Evolutionary conservation across 1,140 invertebrate species (phyloP).

Genomic region (Bombus waltoni): DNA sequence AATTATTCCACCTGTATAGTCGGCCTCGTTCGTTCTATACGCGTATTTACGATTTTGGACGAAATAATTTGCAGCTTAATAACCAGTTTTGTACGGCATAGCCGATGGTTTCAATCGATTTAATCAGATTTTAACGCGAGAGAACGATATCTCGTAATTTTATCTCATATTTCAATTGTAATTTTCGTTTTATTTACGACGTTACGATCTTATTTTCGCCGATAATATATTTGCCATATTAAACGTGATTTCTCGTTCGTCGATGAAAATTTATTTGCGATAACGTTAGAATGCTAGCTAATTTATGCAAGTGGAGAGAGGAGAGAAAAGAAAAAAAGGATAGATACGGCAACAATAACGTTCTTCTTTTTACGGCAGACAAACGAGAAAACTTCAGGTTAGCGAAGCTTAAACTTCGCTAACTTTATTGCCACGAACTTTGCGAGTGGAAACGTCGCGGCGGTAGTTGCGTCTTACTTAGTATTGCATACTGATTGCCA

Average conservation of each 20-base stretch:
- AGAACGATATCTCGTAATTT: too few relatives aligned
- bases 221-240: background rate
- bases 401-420: slow-evolving; percentile 30
- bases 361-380: slow-evolving; percentile 11
- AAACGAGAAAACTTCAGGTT: slow-evolving; percentile 41
- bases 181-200: background rate
- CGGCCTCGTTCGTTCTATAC: too few relatives aligned
- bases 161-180: background rate
- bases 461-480: slow-evolving; percentile 24
- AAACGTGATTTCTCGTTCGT: background rate
- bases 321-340: background rate
- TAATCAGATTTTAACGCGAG: too few relatives aligned
- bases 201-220: background rate
- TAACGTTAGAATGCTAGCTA: background rate
- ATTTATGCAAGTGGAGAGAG: background rate
- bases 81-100: too few relatives aligned
- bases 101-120: too few relatives aligned
- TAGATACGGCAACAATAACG: background rate
- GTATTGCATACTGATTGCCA: slow-evolving; percentile 31
- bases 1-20: background rate
- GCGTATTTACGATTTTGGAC: too few relatives aligned
- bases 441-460: slow-evolving; percentile 7
- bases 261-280: background rate
- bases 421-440: slow-evolving; percentile 32
- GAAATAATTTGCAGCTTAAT: too few relatives aligned